These are phyloP conservation scores for Odontomachus brunneus DNA, from an alignment of 1,140 invertebrate genomes.

Conservation along the genomic window DNA sequence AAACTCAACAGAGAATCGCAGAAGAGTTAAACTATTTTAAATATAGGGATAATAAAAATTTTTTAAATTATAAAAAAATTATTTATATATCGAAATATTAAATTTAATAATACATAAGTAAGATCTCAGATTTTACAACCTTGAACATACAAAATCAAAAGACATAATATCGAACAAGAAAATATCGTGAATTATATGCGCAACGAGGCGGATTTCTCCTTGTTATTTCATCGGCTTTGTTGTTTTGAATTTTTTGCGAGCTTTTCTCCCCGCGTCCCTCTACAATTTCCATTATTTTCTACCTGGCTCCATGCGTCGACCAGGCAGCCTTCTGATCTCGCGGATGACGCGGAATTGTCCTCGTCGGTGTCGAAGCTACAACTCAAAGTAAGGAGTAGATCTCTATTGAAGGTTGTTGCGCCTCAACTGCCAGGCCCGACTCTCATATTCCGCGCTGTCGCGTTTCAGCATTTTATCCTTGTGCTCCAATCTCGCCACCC, in stretches of 20 bases:
- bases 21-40: too few species aligned
- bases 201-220: neutral
- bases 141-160: neutral
- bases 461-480: slow-evolving; percentile 63
- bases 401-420: slow-evolving; percentile 29
- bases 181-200: slow-evolving; percentile 24
- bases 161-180: neutral
- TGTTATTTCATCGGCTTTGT: slow-evolving; percentile 26
- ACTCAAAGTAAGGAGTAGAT: slow-evolving; percentile 49
- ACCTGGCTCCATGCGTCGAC: neutral
- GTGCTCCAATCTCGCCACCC: slow-evolving; percentile 54
- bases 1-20: too few species aligned
- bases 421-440: slow-evolving; percentile 26
- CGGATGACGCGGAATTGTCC: neutral
- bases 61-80: neutral
- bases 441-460: slow-evolving; percentile 61
- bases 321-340: slow-evolving; percentile 1
- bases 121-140: neutral
- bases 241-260: neutral
- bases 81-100: neutral
- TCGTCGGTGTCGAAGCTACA: slow-evolving; percentile 4
- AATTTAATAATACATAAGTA: neutral
- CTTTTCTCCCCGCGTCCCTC: neutral
- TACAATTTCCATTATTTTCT: neutral
- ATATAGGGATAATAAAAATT: slow-evolving; percentile 6